Evolutionary conservation across 2,797 vertebrate species (phyloP).

Genomic region (Iguana delicatissima): DNA sequence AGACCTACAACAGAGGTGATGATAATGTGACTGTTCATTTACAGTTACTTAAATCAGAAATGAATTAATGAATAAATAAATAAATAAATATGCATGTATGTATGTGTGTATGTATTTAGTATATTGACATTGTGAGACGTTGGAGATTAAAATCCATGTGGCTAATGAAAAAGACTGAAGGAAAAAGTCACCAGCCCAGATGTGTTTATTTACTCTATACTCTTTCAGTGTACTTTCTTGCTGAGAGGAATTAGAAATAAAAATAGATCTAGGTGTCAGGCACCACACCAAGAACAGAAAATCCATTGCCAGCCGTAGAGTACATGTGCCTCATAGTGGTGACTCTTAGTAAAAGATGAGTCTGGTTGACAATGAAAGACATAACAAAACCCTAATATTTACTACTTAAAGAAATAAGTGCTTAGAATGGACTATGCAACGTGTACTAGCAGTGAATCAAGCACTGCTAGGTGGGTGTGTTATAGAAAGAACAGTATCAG

Average conservation of each 20-base stretch:
- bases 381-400: neutral
- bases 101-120: neutral
- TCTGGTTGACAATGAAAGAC: neutral
- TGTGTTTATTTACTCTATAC: neutral
- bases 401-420: neutral
- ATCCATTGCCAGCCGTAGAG: neutral
- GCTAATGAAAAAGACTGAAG: neutral
- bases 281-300: neutral
- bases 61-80: neutral
- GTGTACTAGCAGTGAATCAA: neutral
- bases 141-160: neutral
- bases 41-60: neutral
- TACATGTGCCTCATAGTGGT: neutral
- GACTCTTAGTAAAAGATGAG: neutral
- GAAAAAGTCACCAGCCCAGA: neutral
- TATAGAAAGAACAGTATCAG: neutral
- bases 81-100: neutral
- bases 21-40: neutral
- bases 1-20: neutral
- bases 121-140: neutral
- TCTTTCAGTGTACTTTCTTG: neutral
- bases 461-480: neutral
- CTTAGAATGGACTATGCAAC: neutral
- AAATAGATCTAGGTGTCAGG: neutral
- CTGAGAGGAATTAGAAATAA: neutral